phyloP scores from a whole-genome alignment of 2,888 invertebrate genomes.

The Nomada flava region DNA sequence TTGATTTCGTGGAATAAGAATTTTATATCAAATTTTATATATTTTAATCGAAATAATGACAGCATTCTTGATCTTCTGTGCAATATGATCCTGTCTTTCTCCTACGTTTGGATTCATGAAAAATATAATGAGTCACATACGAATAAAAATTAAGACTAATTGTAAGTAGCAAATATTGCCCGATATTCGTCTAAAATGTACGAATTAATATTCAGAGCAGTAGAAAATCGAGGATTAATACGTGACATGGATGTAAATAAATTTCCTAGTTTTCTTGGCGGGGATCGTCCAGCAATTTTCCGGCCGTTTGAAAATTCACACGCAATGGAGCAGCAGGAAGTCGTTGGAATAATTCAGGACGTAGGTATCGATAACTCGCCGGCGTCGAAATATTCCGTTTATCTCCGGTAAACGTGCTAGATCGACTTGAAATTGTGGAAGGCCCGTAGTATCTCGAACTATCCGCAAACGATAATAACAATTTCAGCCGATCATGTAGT shows the following conservation, averaged over 20 bases:
- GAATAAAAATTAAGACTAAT: not conserved
- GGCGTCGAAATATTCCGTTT: slow-evolving; percentile 35
- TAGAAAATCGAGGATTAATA: not conserved
- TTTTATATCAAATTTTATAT: no score
- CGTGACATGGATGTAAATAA: not conserved
- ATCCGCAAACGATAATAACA: slow-evolving; percentile 69
- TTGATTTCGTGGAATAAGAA: no score
- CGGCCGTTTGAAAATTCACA: slow-evolving; percentile 14
- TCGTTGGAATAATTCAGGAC: slow-evolving; percentile 35
- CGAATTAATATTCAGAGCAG: not conserved
- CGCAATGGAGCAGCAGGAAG: slow-evolving; percentile 7
- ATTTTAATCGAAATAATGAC: no score
- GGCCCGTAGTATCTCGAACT: slow-evolving; percentile 30
- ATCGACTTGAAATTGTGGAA: slow-evolving; percentile 38
- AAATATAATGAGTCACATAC: no score
- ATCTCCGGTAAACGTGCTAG: slow-evolving; percentile 17
- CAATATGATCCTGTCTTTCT: no score
- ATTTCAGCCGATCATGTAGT: slow-evolving; percentile 65
- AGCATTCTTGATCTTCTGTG: no score
- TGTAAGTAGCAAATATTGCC: not conserved
- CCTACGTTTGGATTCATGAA: no score
- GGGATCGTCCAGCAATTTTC: not conserved
- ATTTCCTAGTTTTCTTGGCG: not conserved
- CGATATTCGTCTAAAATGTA: no score
- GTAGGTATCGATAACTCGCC: slow-evolving; percentile 22